Percentiles rank a stretch among this genome's conserved stretches.
These are phyloP conservation scores for Dipus sagitta DNA, from an alignment of 2,797 vertebrate genomes.

Conservation along the genomic window DNA sequence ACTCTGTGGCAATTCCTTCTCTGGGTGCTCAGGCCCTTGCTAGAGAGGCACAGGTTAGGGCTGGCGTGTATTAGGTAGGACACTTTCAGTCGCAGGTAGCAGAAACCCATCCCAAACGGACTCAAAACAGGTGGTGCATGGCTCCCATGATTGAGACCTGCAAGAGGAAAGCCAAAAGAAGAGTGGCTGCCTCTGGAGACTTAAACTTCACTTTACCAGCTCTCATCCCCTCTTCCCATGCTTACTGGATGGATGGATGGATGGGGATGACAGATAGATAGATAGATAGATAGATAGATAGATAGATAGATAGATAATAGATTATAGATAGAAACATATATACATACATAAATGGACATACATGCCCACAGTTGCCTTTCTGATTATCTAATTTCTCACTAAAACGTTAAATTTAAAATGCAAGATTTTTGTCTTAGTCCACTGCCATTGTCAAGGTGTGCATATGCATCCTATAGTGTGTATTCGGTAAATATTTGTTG, in stretches of 20 bases:
- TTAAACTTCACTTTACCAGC: not conserved
- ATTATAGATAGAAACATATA: not conserved
- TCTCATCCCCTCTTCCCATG: not conserved
- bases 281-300: not conserved
- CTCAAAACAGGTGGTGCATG: not conserved
- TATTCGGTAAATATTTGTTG: not conserved
- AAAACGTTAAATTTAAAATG: not conserved
- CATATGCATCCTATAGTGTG: not conserved
- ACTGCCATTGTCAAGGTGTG: not conserved
- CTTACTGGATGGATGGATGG: not conserved
- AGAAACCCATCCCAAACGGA: not conserved
- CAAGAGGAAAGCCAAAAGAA: not conserved
- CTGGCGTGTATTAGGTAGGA: not conserved
- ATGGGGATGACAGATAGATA: not conserved
- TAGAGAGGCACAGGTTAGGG: not conserved
- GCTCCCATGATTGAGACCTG: not conserved
- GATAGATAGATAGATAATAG: not conserved
- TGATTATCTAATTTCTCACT: not conserved
- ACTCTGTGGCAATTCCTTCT: accelerated
- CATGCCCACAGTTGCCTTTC: not conserved
- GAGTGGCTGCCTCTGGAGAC: not conserved
- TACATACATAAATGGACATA: not conserved
- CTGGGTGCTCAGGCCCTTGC: not conserved
- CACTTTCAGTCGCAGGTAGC: accelerated
- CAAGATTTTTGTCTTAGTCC: not conserved